Base-by-base conservation (phyloP, 2,888 invertebrate genomes). In the Parochlus steinenii region DNA sequence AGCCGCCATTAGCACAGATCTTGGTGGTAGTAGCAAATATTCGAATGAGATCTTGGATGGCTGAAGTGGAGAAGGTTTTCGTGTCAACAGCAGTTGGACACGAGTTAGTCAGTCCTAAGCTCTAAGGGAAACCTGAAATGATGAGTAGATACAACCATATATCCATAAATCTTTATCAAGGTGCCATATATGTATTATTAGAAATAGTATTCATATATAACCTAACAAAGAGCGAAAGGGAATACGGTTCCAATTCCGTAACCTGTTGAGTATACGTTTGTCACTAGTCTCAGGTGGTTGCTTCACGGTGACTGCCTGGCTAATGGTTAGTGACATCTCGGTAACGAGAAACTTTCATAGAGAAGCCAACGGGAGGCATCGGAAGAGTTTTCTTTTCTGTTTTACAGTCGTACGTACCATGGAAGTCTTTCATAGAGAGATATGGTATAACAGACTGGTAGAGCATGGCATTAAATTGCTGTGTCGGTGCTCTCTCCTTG, bases 21-120 rank as follows among this genome's bases (percentile, higher is more conserved):
- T 71, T 71, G 69, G 69, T 72, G 65, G 67, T 69, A 69, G 71
- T 71, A 71, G 71, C 71, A 71, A 72, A 69, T 69, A 72, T 65
- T 67, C 67, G 60, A 67, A 65, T 59, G 68, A 67, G 65, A 53
- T 52, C 62, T 62, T 65, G 61, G 64, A 64, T 61, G 64, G 63
- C 64, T 64, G 64, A 65, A 53, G 65, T 64, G 65, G 62, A n/a
- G n/a, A 64, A 65, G 63, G 63, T 69, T 68, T 70, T 63, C 66
- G 63, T 64, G 67, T 65, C 64, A 69, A 61, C 65, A 64, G 64
- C 60, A 54, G 61, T 66, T 65, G 65, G 56, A 59, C 63, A 60
- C 58, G 62, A 61, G 63, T 64, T 52, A 65, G 63, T 64, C 63
- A 63, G 62, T 63, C 63, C 62, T 64, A 71, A 65, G 63, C 60